Base-by-base conservation (phyloP, 2,113 vertebrate species). In the Gavia stellata region DNA sequence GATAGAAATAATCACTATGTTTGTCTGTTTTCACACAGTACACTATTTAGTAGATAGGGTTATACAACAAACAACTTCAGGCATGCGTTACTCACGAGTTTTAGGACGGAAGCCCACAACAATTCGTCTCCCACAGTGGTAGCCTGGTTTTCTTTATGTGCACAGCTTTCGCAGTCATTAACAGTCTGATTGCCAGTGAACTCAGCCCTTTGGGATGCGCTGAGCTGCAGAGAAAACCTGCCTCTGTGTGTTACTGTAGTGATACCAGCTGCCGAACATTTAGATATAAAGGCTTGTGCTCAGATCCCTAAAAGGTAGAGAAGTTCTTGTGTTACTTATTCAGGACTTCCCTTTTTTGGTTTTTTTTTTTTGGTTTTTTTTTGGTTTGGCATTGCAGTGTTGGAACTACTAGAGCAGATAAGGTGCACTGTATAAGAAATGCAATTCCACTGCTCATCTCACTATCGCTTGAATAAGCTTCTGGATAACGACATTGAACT, bases 31-130 rank as follows among this genome's bases (percentile, higher is more conserved):
- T 49, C 42, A 7, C 47, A 3, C 52, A 26, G 18, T 10, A 14
- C n/a, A 0, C 13, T 8, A 1, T 38, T 45, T 8, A 16, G 33
- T 29, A 36, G 44, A 7, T 3, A 10, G 36, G 12, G 7, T 58
- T 36, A 10, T 19, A 31, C 26, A 47, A 10, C 23, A 31, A 33
- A 29, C 49, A 24, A 0, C 59, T 28, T 29, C 14, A 24, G 19
- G 68, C 45, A 3, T 4, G 2, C 11, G 0, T 47, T 34, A 20
- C 23, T 40, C 34, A 1, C 0, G 4, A 26, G 18, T 36, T 81
- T 34, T 4, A 50, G 59, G 66, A 36, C 52, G 12, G 9, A 56
- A 82, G 5, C 44, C 70, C 77, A 5, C n/a, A 28, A 2, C 65
- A 13, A 1, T 14, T 26, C 2, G 1, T 13, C 6, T 31, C 36